Evolutionary conservation across 2,113 vertebrate genomes (phyloP), one percentile per base, ranked within the genome.

Genomic region (Oncorhynchus kisutch): DNA sequence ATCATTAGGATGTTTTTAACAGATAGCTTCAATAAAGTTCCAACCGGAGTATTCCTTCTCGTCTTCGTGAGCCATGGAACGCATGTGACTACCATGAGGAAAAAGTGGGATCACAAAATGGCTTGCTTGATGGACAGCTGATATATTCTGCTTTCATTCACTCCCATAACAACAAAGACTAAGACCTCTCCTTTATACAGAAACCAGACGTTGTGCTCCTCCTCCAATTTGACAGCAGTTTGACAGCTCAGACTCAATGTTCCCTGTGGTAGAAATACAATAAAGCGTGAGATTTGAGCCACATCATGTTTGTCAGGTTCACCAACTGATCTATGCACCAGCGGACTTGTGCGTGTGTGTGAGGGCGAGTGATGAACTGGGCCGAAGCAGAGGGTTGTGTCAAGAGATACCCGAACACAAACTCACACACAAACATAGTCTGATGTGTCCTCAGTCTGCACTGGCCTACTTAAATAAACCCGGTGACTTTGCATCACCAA

Each of bases 181-280:
- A 99, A 92, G 20, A 96, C 95, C 1, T 96, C 97, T 81, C 96
- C 98, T 94, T 94, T 96, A 85, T 99, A 96, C 92, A 99, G 92
- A 85, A 97, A 99, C 96, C 97, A 97, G 29, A 99, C 88, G 0
- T 96, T 98, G 89, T 97, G 96, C 68, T 99, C 97, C 88, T 99
- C 97, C 78, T 99, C 96, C 67, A 99, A 99, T 84, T 25, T 25
- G 25, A 25, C 25, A 25, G 29, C 25, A 25, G 29, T 31, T 31
- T 31, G 85, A 96, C 74, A 99, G 94, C 78, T 99, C 97, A 0
- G 95, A 75, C 51, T 97, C 97, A 60, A 97, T 92, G 67, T 98
- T 99, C 57, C 97, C 97, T 99, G 92, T 81, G 92, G 92, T 70
- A 57, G 79, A 80, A 11, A 7, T 45, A 48, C 16, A n/a, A 22